Evolutionary conservation across 2,797 vertebrate species (phyloP), one percentile per base, ranked within the genome.

Genomic region (Falco rusticolus): DNA sequence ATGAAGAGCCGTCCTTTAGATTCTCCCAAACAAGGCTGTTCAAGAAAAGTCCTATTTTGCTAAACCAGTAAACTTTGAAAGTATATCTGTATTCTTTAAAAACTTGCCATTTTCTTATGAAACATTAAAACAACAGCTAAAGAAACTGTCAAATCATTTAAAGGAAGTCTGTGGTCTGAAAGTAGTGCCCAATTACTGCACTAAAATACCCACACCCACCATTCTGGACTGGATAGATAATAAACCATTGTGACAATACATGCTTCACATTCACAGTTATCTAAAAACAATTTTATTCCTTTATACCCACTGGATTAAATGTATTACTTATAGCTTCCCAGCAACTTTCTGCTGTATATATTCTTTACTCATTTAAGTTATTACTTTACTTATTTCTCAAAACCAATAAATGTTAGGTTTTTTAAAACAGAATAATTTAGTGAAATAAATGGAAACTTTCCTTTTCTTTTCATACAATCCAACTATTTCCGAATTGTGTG

Each of bases 81-180:
- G 16, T 10, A 10, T 26, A 84, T 24, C 17, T 51, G 28, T 54
- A 41, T 47, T 83, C 60, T 93, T 72, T 25, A 72, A 64, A 75
- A 96, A 91, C 25, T 6, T 19, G 25, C 60, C 48, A 19, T 65
- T 86, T 75, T 84, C 74, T 84, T 7, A 69, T 57, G 53, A 94
- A 83, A 37, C 54, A 54, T 54, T 94, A 75, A 65, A 70, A 66
- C 50, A 90, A 70, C 20, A 89, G 87, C 76, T 93, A 59, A 92
- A 90, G 81, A 95, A 97, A 96, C 5, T 63, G 88, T 95, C 81
- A 93, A 94, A 95, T 94, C 89, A 94, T 91, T 86, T 71, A 88
- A 95, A 96, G 96, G 96, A 98, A 97, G 94, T 47, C 14, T 92
- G 94, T 72, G 94, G 84, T 94, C 96, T 92, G 37, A 69, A 94